phyloP scores from a whole-genome alignment of 1,140 invertebrate species.

The Drosophila erecta region DNA sequence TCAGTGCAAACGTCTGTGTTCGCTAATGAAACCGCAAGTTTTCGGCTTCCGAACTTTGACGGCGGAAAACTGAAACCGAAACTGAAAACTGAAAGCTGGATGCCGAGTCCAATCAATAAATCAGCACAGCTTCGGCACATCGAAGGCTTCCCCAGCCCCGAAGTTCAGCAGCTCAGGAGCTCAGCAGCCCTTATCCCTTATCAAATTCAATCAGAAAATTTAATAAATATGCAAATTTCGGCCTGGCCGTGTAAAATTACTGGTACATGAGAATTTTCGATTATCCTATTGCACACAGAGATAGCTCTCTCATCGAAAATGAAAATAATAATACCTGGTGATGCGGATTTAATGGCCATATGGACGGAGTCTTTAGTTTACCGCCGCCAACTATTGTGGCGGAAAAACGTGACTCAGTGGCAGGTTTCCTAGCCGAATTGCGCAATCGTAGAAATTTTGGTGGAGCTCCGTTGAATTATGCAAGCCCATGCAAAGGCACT shows the following conservation, averaged over 20 bases:
- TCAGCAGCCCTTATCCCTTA: slow-evolving; percentile 23
- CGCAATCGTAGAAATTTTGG: slow-evolving; percentile 50
- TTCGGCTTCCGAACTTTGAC: slow-evolving; percentile 29
- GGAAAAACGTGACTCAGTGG: slow-evolving; percentile 33
- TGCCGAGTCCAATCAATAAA: slow-evolving; percentile 37
- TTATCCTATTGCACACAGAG: slow-evolving; percentile 41
- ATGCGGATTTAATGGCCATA: slow-evolving; percentile 64
- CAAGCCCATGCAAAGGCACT: slow-evolving; percentile 48
- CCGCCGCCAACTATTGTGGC: slow-evolving; percentile 4
- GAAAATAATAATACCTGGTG: slow-evolving; percentile 18
- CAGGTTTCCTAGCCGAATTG: slow-evolving; percentile 15
- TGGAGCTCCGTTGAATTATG: slow-evolving; percentile 61
- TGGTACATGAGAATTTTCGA: slow-evolving; percentile 59
- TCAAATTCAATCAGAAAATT: slow-evolving; percentile 77
- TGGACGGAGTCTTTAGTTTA: slow-evolving; percentile 1
- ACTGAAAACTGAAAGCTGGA: background rate
- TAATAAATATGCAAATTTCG: slow-evolving; percentile 79
- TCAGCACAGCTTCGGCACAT: slow-evolving; percentile 11
- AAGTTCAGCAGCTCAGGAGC: no score
- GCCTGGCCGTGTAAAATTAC: slow-evolving; percentile 56
- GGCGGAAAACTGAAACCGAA: background rate
- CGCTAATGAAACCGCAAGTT: slow-evolving; percentile 46
- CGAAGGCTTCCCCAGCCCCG: background rate
- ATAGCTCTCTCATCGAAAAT: slow-evolving; percentile 13
- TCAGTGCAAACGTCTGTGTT: slow-evolving; percentile 43